These are phyloP conservation scores for Pyrocoelia pectoralis DNA, from an alignment of 2,888 invertebrate genomes.

Conservation along the genomic window DNA sequence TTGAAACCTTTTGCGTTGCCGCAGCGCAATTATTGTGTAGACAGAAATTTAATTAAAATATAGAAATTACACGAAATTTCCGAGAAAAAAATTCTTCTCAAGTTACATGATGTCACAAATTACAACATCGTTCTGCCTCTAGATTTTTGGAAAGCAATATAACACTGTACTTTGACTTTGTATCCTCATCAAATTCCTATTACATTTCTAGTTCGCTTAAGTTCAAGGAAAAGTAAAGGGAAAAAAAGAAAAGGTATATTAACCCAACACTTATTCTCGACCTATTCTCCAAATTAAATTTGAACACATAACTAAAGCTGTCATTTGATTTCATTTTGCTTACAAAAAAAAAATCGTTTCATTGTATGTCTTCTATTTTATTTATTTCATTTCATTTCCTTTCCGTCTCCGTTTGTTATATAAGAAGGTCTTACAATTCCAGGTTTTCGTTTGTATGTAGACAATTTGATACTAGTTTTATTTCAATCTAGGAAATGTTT, in stretches of 20 bases:
- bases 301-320: background rate
- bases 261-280: background rate
- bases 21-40: constrained; percentile 1
- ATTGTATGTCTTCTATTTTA: too few species aligned
- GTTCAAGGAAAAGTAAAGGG: background rate
- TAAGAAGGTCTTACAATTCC: too few species aligned
- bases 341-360: too few species aligned
- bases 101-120: constrained; percentile 7
- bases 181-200: constrained; percentile 9
- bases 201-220: background rate
- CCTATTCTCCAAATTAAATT: constrained; percentile 3
- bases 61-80: background rate
- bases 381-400: too few species aligned
- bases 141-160: constrained; percentile 5
- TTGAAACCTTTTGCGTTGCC: background rate
- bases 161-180: constrained; percentile 2
- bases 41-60: constrained; percentile 9
- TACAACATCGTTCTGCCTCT: background rate
- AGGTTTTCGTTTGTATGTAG: too few species aligned
- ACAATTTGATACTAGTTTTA: too few species aligned
- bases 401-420: too few species aligned
- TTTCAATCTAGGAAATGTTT: too few species aligned
- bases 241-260: background rate
- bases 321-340: background rate
- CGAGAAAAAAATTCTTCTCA: background rate